Evolutionary conservation across 2,888 invertebrate species (phyloP).

Genomic region (Cantharis rustica): DNA sequence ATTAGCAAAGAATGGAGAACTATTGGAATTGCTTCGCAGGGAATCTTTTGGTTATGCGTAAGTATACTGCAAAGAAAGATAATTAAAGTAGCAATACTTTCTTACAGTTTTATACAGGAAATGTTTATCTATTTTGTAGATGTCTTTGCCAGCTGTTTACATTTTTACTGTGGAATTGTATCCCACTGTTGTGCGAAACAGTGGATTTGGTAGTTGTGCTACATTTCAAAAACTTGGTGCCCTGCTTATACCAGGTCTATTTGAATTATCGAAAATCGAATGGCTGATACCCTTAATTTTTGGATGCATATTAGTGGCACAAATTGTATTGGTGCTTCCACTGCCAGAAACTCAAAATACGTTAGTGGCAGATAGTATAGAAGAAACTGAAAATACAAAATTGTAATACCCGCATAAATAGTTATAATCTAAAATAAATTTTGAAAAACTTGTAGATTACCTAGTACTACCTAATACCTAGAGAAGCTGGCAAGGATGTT

Average conservation of each 20-base stretch:
- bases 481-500: no score
- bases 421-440: no score
- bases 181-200: constrained; percentile 86
- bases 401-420: neutral
- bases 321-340: constrained; percentile 46
- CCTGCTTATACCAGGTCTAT: neutral
- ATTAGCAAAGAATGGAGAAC: constrained; percentile 61
- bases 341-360: constrained; percentile 51
- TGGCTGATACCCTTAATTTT: constrained; percentile 36
- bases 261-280: no score
- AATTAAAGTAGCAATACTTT: no score
- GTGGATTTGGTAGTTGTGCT: constrained; percentile 83
- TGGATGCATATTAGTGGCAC: constrained; percentile 42
- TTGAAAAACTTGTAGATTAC: no score
- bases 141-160: constrained; percentile 84
- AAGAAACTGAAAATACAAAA: constrained; percentile 54
- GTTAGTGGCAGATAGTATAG: constrained; percentile 60
- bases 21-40: constrained; percentile 64
- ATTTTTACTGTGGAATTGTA: constrained; percentile 87
- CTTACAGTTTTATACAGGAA: no score
- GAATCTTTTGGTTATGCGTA: constrained; percentile 69
- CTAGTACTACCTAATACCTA: no score
- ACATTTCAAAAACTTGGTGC: constrained; percentile 65
- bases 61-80: constrained; percentile 22
- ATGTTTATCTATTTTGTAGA: constrained; percentile 60